These are phyloP conservation scores for Ciconia stormi DNA, from an alignment of 2,113 vertebrate species.

Conservation along the genomic window DNA sequence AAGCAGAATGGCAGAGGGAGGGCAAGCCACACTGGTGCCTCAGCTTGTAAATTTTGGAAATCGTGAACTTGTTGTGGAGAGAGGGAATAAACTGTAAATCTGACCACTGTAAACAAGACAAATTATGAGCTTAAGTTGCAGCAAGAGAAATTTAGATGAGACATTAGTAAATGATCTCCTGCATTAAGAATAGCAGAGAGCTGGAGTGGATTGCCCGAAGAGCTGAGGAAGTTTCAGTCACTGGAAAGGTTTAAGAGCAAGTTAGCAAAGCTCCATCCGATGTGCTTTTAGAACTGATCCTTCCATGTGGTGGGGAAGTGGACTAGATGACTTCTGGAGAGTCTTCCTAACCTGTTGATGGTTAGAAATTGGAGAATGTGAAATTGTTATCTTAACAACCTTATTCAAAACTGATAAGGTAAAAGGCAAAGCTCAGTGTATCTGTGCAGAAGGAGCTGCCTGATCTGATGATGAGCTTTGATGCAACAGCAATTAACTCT, in stretches of 20 bases:
- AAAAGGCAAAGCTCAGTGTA: background rate
- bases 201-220: background rate
- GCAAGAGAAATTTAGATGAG: background rate
- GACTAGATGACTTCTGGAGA: background rate
- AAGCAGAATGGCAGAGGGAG: background rate
- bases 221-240: background rate
- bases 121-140: background rate
- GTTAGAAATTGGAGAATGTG: background rate
- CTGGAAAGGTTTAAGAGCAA: background rate
- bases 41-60: background rate
- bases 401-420: background rate
- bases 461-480: background rate
- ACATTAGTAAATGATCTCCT: background rate
- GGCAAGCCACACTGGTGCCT: background rate
- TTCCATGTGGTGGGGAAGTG: background rate
- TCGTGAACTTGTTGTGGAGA: background rate
- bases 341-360: background rate
- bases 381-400: background rate
- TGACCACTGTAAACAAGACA: background rate
- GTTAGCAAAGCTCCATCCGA: background rate
- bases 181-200: background rate
- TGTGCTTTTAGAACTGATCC: accelerated
- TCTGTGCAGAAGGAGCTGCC: background rate
- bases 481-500: background rate
- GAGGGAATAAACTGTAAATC: background rate